phyloP scores from a whole-genome alignment of 1,140 invertebrate species.

The Ceratina australensis region DNA sequence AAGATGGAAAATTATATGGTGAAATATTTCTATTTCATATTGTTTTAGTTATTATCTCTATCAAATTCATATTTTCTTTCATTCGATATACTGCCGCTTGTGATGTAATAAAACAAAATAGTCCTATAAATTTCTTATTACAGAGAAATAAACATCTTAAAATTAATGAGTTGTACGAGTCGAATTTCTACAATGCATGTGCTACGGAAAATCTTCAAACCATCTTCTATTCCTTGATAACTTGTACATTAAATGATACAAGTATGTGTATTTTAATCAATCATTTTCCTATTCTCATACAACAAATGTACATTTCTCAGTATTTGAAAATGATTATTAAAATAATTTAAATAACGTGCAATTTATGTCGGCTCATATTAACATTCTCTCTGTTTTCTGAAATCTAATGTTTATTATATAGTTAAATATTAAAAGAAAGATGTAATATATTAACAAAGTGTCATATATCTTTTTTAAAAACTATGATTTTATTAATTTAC shows the following conservation, averaged over 20 bases:
- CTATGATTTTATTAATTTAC: conserved; percentile 9
- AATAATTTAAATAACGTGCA: conserved; percentile 43
- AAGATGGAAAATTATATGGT: conserved; percentile 20
- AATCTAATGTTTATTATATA: too few species aligned
- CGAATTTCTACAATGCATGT: conserved; percentile 9
- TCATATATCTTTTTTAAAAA: conserved; percentile 27
- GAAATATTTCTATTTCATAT: conserved; percentile 29
- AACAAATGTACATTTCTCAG: conserved; percentile 14
- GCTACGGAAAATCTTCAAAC: not conserved
- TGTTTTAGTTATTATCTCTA: conserved; percentile 7
- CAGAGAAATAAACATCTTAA: conserved; percentile 44
- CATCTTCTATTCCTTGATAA: conserved; percentile 1
- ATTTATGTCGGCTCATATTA: not conserved
- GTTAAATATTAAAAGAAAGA: conserved; percentile 33
- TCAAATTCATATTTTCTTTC: conserved; percentile 2
- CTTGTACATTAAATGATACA: not conserved
- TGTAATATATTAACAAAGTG: conserved; percentile 11
- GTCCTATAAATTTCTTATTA: conserved; percentile 48
- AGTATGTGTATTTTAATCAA: not conserved
- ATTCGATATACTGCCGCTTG: not conserved
- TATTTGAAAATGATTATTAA: conserved; percentile 30
- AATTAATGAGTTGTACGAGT: conserved; percentile 34
- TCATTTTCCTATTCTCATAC: not conserved
- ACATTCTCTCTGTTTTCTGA: conserved; percentile 36
- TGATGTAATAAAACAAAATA: conserved; percentile 37